phyloP scores from a whole-genome alignment of 2,113 vertebrate species.

The Calidris pygmaea region DNA sequence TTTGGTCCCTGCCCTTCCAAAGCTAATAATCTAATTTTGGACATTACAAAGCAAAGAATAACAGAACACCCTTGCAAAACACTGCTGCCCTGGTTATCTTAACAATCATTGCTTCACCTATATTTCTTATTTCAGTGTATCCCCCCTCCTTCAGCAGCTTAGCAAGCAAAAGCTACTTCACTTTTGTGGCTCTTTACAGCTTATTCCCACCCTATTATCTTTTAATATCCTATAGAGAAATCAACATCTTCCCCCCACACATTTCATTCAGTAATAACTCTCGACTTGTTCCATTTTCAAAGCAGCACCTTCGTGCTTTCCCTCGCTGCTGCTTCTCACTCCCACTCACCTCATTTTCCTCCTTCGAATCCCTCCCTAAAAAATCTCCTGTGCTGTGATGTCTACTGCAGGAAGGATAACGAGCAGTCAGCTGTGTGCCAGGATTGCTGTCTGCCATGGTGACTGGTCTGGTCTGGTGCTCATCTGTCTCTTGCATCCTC shows the following conservation, averaged over 20 bases:
- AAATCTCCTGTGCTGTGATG: slow-evolving; percentile 56
- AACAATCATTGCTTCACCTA: not conserved
- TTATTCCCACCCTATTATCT: slow-evolving; percentile 54
- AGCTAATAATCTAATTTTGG: not conserved
- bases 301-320: slow-evolving; percentile 63
- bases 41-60: not conserved
- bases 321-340: slow-evolving; percentile 61
- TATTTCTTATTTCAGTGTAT: not conserved
- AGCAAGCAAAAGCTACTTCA: slow-evolving; percentile 34
- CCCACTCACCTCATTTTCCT: slow-evolving; percentile 66
- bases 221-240: slow-evolving; percentile 53
- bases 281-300: slow-evolving; percentile 62
- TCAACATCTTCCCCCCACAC: slow-evolving; percentile 45
- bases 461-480: not conserved
- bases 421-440: slow-evolving; percentile 44
- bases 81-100: not conserved
- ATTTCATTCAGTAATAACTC: slow-evolving; percentile 68
- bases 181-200: slow-evolving; percentile 50
- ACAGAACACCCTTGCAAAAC: not conserved
- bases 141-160: not conserved
- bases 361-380: slow-evolving; percentile 62
- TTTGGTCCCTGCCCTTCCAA: not conserved
- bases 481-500: not conserved
- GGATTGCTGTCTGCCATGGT: slow-evolving; percentile 26
- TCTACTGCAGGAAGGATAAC: slow-evolving; percentile 59